Evolutionary conservation across 1,140 invertebrate species (phyloP).

Genomic region (Hyles euphorbiae): DNA sequence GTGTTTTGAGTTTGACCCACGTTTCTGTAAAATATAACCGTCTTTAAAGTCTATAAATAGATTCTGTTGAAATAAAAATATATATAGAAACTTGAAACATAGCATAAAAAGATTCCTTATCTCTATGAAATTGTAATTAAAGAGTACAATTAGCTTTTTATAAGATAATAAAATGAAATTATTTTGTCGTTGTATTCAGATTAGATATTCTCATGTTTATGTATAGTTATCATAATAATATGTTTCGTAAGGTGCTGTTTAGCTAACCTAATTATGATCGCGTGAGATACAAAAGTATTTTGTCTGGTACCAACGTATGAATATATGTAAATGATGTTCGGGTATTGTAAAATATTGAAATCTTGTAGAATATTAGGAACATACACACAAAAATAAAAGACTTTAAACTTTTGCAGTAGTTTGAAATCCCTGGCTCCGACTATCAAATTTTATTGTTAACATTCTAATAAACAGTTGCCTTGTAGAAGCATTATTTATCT

Average conservation of each 20-base stretch:
- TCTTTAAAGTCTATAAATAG: not conserved
- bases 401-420: constrained; percentile 1
- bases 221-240: constrained; percentile 28
- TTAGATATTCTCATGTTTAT: not conserved
- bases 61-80: not conserved
- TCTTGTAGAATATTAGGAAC: constrained; percentile 16
- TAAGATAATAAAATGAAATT: constrained; percentile 35
- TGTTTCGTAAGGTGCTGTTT: constrained; percentile 41
- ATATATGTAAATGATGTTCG: constrained; percentile 1
- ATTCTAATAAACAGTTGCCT: too few relatives aligned
- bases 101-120: not conserved
- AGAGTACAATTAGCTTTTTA: constrained; percentile 55
- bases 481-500: too few relatives aligned
- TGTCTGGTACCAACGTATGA: constrained; percentile 1
- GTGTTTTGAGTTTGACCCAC: not conserved
- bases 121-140: constrained; percentile 32
- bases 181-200: constrained; percentile 27
- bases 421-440: not conserved
- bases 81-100: not conserved
- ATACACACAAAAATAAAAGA: constrained; percentile 6
- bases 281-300: not conserved
- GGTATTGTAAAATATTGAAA: constrained; percentile 5
- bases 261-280: not conserved
- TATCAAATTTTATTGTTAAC: too few relatives aligned
- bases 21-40: not conserved